These are phyloP conservation scores for Orthosia incerta DNA, from an alignment of 2,888 invertebrate genomes.

Conservation along the genomic window DNA sequence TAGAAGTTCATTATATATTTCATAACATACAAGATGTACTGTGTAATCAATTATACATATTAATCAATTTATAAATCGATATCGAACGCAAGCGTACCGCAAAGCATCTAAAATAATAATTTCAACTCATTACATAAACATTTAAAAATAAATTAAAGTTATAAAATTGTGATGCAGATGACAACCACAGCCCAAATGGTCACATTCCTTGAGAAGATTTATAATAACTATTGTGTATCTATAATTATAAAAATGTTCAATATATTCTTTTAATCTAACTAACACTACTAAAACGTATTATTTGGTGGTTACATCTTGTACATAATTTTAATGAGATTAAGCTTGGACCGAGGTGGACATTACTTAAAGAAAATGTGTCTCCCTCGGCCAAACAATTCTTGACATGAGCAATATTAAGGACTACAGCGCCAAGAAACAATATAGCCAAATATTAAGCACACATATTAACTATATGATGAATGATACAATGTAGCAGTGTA, in stretches of 20 bases:
- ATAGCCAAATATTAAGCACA: slow-evolving; percentile 77
- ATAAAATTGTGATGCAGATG: slow-evolving; percentile 82
- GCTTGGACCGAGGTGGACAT: slow-evolving; percentile 68
- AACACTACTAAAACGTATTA: slow-evolving; percentile 84
- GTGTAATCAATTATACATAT: slow-evolving; percentile 3
- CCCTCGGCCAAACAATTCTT: slow-evolving; percentile 56
- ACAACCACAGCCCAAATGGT: slow-evolving; percentile 81
- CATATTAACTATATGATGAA: slow-evolving; percentile 68
- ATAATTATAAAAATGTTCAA: slow-evolving; percentile 66
- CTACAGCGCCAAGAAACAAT: slow-evolving; percentile 71
- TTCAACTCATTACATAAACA: slow-evolving; percentile 56
- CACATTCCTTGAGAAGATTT: slow-evolving; percentile 63
- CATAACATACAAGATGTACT: slow-evolving; percentile 23
- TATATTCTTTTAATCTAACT: slow-evolving; percentile 70
- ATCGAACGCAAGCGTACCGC: slow-evolving; percentile 44
- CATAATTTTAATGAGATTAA: slow-evolving; percentile 88
- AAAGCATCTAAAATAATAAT: slow-evolving; percentile 54
- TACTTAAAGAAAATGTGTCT: slow-evolving; percentile 40
- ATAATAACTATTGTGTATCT: slow-evolving; percentile 59
- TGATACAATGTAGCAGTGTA: slow-evolving; percentile 64
- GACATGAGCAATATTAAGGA: slow-evolving; percentile 67
- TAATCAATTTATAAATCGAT: slow-evolving; percentile 30
- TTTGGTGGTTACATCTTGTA: slow-evolving; percentile 90
- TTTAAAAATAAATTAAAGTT: slow-evolving; percentile 68
- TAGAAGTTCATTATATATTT: slow-evolving; percentile 33